phyloP scores from a whole-genome alignment of 2,888 invertebrate genomes.

The Nematopogon swammerdamellus region DNA sequence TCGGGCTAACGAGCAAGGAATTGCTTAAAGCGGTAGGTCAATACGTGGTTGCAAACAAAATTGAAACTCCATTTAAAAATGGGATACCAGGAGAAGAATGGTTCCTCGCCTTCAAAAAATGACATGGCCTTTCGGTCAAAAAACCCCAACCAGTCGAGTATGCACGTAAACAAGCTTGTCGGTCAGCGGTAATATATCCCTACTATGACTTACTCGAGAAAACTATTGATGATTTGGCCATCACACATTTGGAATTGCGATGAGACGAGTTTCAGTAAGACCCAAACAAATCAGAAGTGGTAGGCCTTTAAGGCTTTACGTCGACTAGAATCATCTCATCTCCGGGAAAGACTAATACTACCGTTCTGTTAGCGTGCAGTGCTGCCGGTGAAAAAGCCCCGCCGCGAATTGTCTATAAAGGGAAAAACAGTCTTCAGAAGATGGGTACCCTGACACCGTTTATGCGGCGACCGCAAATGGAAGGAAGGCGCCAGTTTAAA shows the following conservation, averaged over 20 bases:
- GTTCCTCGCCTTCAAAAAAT: slow-evolving; percentile 14
- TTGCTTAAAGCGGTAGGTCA: slow-evolving; percentile 13
- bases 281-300: neutral
- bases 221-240: neutral
- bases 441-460: too few relatives aligned
- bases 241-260: neutral
- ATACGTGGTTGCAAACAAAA: slow-evolving; percentile 14
- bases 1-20: slow-evolving; percentile 17
- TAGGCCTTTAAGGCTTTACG: neutral
- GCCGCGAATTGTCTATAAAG: too few relatives aligned
- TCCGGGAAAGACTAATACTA: neutral
- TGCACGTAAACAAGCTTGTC: slow-evolving; percentile 13
- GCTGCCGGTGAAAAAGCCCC: neutral
- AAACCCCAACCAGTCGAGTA: slow-evolving; percentile 16
- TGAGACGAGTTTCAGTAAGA: neutral
- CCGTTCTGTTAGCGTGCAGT: neutral
- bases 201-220: slow-evolving; percentile 1
- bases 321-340: neutral
- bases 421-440: too few relatives aligned
- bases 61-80: slow-evolving; percentile 17
- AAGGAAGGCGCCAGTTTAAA: too few relatives aligned
- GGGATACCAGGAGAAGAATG: slow-evolving; percentile 16
- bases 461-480: too few relatives aligned
- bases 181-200: slow-evolving; percentile 13
- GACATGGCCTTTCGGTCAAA: slow-evolving; percentile 15